Conservation (phyloP, 1,140 invertebrate species). For the Drosophila punjabiensis region DNA sequence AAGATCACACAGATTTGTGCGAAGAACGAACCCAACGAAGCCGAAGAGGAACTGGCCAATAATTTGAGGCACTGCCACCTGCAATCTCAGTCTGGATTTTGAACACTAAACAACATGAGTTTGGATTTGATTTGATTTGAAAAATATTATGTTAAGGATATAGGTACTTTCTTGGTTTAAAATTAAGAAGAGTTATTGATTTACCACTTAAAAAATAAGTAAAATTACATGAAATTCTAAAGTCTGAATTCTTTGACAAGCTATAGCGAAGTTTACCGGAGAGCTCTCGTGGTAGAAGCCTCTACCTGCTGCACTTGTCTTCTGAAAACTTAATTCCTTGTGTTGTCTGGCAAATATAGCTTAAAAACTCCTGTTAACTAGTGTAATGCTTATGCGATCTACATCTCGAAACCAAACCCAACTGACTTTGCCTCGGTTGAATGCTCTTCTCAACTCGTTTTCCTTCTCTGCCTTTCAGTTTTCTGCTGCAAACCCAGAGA, state of each 20-base stretch:
- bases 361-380: neutral
- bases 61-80: slow-evolving; percentile 64
- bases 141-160: neutral
- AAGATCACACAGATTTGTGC: slow-evolving; percentile 55
- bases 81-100: slow-evolving; percentile 43
- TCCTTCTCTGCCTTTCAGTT: slow-evolving; percentile 6
- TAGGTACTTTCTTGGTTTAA: neutral
- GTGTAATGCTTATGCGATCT: slow-evolving; percentile 30
- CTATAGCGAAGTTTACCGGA: neutral
- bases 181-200: neutral
- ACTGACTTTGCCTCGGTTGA: slow-evolving; percentile 25
- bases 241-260: neutral
- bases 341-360: too few species aligned
- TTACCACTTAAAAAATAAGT: neutral
- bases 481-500: neutral
- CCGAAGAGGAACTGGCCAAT: slow-evolving; percentile 41
- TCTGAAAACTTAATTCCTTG: too few species aligned
- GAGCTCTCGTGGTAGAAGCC: neutral
- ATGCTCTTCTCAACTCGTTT: neutral
- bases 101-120: slow-evolving; percentile 7
- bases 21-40: slow-evolving; percentile 16
- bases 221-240: neutral
- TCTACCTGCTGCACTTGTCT: neutral
- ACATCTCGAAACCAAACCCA: slow-evolving; percentile 16
- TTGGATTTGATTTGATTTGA: neutral